A percentile compares a stretch with the other conserved stretches of the same genome.
phyloP scores from a whole-genome alignment of 2,888 invertebrate species.

The Aricia artaxerxes region DNA sequence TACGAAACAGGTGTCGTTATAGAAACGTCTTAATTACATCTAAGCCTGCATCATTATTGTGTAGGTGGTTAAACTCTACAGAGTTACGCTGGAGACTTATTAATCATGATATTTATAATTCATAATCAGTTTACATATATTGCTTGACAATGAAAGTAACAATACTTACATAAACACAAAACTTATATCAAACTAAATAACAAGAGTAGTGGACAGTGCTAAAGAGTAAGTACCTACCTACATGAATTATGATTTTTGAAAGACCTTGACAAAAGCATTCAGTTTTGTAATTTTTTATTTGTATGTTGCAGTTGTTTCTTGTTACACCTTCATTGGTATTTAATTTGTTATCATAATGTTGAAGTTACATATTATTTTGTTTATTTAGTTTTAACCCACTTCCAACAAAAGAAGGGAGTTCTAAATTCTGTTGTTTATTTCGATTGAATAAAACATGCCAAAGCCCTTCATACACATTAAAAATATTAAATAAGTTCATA shows the following conservation, averaged over 20 bases:
- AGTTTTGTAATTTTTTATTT: background rate
- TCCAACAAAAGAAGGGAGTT: background rate
- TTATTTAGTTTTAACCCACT: background rate
- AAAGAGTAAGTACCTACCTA: background rate
- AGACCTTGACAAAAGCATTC: constrained; percentile 19
- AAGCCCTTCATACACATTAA: background rate
- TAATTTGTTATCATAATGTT: background rate
- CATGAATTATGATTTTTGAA: constrained; percentile 8
- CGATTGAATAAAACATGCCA: background rate
- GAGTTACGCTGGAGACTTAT: constrained; percentile 40
- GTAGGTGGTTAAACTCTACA: constrained; percentile 49
- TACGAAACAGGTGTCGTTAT: constrained; percentile 49
- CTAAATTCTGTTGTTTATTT: background rate
- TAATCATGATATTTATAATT: constrained; percentile 23
- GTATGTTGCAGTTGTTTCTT: background rate
- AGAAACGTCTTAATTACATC: constrained; percentile 45
- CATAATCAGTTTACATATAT: background rate
- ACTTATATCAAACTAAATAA: background rate
- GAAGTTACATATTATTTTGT: background rate
- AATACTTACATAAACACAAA: background rate
- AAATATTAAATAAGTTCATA: background rate
- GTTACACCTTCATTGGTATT: background rate
- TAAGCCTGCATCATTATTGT: constrained; percentile 51
- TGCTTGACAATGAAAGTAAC: background rate
- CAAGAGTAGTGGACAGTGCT: background rate